Percentiles rank a stretch among this genome's conserved stretches.
These are phyloP conservation scores for Dicycla oo DNA, from an alignment of 2,888 invertebrate genomes.

Conservation along the genomic window DNA sequence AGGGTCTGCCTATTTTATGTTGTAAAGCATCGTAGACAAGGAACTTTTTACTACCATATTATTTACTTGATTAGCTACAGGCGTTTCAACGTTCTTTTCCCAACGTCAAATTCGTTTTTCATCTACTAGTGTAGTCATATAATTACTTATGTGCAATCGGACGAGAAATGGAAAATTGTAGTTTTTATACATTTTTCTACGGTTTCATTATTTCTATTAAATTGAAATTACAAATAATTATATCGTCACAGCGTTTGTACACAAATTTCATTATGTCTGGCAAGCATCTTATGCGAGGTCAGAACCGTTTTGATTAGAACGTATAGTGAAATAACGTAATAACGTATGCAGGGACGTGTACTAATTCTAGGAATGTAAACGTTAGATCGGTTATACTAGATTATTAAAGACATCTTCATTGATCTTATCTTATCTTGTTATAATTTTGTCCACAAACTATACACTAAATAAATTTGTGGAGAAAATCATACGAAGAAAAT, in stretches of 20 bases:
- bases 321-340: slow-evolving; percentile 60
- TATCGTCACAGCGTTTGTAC: slow-evolving; percentile 2
- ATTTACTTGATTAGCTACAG: too few relatives aligned
- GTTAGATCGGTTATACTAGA: slow-evolving; percentile 6
- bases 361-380: slow-evolving; percentile 14
- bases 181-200: too few relatives aligned
- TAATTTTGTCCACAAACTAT: too few relatives aligned
- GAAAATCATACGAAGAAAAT: not conserved
- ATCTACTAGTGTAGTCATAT: not conserved
- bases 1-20: too few relatives aligned
- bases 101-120: not conserved
- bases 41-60: too few relatives aligned
- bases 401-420: not conserved
- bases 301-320: slow-evolving; percentile 59
- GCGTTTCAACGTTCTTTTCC: too few relatives aligned
- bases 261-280: slow-evolving; percentile 13
- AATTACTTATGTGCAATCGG: not conserved
- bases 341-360: slow-evolving; percentile 38
- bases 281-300: slow-evolving; percentile 20
- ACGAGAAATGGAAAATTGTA: not conserved
- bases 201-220: not conserved
- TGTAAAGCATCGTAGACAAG: too few relatives aligned
- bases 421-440: not conserved
- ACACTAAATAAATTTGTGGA: too few relatives aligned
- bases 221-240: not conserved